These are phyloP conservation scores for Porphyrio hochstetteri DNA, from an alignment of 2,113 vertebrate genomes.

Conservation along the genomic window DNA sequence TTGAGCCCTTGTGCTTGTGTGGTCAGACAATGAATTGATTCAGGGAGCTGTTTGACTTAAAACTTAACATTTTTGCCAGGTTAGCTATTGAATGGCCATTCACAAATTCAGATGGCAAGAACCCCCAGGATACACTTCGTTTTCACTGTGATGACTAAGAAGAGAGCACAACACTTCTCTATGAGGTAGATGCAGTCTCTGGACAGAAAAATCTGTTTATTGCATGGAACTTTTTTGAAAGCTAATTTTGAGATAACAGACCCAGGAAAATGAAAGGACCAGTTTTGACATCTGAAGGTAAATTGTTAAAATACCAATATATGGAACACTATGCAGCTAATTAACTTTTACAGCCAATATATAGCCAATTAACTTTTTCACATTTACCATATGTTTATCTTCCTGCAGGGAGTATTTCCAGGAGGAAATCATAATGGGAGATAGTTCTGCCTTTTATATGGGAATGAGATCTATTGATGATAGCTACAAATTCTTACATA, in stretches of 20 bases:
- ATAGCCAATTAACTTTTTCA: slow-evolving; percentile 72
- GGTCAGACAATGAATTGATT: background rate
- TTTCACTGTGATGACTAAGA: background rate
- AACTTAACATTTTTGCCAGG: background rate
- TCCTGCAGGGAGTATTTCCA: slow-evolving; percentile 66
- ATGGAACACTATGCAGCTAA: slow-evolving; percentile 59
- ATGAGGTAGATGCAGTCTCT: background rate
- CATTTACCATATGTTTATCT: slow-evolving; percentile 70
- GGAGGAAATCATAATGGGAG: slow-evolving; percentile 59
- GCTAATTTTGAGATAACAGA: slow-evolving; percentile 42
- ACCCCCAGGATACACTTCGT: background rate
- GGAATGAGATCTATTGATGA: slow-evolving; percentile 44
- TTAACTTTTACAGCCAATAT: slow-evolving; percentile 69
- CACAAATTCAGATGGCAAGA: background rate
- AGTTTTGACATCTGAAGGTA: slow-evolving; percentile 61
- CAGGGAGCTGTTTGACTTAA: background rate
- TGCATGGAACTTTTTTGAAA: background rate
- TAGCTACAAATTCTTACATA: slow-evolving; percentile 39
- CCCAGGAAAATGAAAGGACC: slow-evolving; percentile 33
- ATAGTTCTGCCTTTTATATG: slow-evolving; percentile 49
- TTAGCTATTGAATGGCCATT: background rate
- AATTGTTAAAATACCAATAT: slow-evolving; percentile 66
- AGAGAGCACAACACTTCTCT: background rate
- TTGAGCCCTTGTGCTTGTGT: background rate
- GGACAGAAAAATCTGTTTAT: slow-evolving; percentile 18